Evolutionary conservation across 2,888 invertebrate species (phyloP), one percentile per base, ranked within the genome.

Genomic region (Frankliniella fusca): DNA sequence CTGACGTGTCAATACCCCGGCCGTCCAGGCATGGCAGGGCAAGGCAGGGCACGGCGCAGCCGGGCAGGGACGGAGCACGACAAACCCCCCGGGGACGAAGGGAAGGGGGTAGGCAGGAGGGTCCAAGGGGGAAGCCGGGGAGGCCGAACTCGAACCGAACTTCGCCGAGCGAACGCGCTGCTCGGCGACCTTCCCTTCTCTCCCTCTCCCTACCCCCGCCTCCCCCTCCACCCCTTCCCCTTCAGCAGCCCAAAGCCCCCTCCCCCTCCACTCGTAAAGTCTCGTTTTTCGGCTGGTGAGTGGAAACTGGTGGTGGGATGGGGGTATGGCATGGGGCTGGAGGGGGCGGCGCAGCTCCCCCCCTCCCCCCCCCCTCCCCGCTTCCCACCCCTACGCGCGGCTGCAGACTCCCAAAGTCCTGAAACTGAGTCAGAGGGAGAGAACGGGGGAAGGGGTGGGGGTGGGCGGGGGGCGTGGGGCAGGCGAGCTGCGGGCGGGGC

Each of bases 351-450:
- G 15, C 7, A 15, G 61, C 61, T 15, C 61, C 18, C 0, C n/a
- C 61, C 61, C 61, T 15, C 61, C 61, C 54, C 18, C 18, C 54
- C 54, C 54, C 5, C 3, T 5, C 38, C 38, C 38, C 38, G 38
- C n/a, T 20, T 15, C 70, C n/a, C 70, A 76, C 70, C 70, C 70
- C 18, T 54, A 3, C 61, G 20, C 61, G 20, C 70, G 27, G 23
- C 70, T 76, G 70, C 70, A 76, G 70, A 76, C 70, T 76, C 70
- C 70, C 70, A 76, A 27, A 70, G 70, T 76, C 70, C 70, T 76
- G 70, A 76, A 76, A 76, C 70, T 76, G 70, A 76, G 70, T 61
- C 61, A 61, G 61, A 15, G 61, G 15, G 54, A 18, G 54, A 54
- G 54, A 3, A 5, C 3, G 54, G 2, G 54, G 54, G 15, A 54